These are phyloP conservation scores for Spisula solida DNA, from an alignment of 2,888 invertebrate species.

Conservation along the genomic window DNA sequence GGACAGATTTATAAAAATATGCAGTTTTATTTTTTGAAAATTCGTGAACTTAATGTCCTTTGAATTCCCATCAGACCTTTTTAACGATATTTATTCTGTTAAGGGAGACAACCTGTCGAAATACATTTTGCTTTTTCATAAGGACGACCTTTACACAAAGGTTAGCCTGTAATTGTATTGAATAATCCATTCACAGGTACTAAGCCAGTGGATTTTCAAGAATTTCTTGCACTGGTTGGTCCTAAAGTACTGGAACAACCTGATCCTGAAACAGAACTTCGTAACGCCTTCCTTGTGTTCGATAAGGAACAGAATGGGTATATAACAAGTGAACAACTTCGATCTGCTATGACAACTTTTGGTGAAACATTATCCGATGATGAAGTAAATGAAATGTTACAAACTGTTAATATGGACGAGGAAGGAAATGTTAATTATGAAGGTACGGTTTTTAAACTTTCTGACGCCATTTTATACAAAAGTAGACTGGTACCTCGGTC, in stretches of 20 bases:
- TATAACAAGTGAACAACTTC: conserved; percentile 6
- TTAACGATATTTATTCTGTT: no score
- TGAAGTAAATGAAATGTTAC: conserved; percentile 17
- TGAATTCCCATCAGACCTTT: no score
- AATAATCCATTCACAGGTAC: neutral
- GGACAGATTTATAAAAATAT: no score
- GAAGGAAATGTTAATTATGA: conserved; percentile 19
- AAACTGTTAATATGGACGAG: neutral
- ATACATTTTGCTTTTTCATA: no score
- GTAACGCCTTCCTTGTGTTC: conserved; percentile 10
- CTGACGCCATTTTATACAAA: no score
- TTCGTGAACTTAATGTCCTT: no score
- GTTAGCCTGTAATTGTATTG: neutral
- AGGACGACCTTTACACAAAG: no score
- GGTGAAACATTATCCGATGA: conserved; percentile 5
- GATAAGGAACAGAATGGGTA: conserved; percentile 20
- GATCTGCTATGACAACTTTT: neutral
- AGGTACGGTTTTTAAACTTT: neutral
- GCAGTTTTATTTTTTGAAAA: no score
- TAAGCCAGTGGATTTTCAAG: neutral
- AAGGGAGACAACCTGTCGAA: no score
- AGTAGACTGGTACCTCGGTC: no score
- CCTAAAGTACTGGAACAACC: conserved; percentile 11
- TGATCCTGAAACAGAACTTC: neutral
- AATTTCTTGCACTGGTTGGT: neutral